phyloP scores from a whole-genome alignment of 2,888 invertebrate genomes.

The Cartodere bifasciata region DNA sequence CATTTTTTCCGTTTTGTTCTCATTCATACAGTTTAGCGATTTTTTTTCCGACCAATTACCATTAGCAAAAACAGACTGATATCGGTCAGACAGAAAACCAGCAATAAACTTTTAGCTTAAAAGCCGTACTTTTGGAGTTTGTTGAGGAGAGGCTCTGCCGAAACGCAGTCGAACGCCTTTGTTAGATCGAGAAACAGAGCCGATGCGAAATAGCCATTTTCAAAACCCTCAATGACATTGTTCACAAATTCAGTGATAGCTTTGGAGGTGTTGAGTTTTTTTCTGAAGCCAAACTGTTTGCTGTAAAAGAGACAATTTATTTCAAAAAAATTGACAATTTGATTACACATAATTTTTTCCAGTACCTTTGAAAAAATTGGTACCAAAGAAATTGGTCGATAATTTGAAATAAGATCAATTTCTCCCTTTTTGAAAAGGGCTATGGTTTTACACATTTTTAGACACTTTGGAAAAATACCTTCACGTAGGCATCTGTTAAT shows the following conservation, averaged over 20 bases:
- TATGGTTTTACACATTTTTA: slow-evolving; percentile 1
- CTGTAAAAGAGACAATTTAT: neutral
- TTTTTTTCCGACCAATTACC: too few species aligned
- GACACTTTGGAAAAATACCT: slow-evolving; percentile 3
- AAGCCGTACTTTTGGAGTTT: too few species aligned
- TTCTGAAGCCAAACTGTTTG: slow-evolving; percentile 4
- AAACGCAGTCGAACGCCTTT: slow-evolving; percentile 6
- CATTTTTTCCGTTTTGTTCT: too few species aligned
- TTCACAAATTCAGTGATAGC: slow-evolving; percentile 1
- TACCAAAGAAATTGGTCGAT: slow-evolving; percentile 4
- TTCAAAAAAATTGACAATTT: slow-evolving; percentile 4
- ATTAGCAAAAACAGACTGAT: too few species aligned
- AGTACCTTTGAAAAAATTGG: slow-evolving; percentile 5
- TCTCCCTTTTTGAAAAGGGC: slow-evolving; percentile 4
- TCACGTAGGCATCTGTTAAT: slow-evolving; percentile 1
- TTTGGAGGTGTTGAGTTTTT: neutral
- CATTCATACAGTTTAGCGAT: too few species aligned
- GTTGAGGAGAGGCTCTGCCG: too few species aligned
- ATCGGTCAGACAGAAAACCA: too few species aligned
- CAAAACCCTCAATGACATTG: slow-evolving; percentile 4
- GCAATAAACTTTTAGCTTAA: too few species aligned
- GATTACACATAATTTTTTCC: slow-evolving; percentile 4
- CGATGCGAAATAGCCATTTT: neutral
- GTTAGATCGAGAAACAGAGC: slow-evolving; percentile 3
- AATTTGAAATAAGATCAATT: slow-evolving; percentile 1